These are phyloP conservation scores for Hydrophis major DNA, from an alignment of 2,797 vertebrate genomes.

Conservation along the genomic window DNA sequence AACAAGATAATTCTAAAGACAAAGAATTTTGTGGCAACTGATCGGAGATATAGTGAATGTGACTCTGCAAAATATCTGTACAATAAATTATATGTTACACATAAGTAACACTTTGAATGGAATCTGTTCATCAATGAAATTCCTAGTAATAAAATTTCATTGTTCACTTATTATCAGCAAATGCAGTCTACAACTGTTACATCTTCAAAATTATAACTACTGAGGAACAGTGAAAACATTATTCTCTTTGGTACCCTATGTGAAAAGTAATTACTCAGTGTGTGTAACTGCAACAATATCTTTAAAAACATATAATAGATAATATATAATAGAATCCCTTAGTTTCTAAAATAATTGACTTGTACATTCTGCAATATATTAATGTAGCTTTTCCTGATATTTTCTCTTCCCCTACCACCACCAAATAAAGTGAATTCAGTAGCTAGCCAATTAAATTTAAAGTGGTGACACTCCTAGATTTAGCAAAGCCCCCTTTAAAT, in stretches of 20 bases:
- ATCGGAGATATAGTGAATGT: background rate
- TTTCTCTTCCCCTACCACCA: constrained; percentile 23
- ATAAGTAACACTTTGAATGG: background rate
- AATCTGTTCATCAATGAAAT: background rate
- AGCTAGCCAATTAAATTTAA: constrained; percentile 31
- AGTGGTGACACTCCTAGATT: background rate
- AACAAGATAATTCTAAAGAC: background rate
- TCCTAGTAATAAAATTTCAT: background rate
- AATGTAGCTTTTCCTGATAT: constrained; percentile 35
- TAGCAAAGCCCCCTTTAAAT: constrained; percentile 24
- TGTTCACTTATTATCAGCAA: constrained; percentile 25
- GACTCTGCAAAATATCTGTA: background rate
- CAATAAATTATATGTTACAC: background rate
- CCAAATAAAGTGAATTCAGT: background rate
- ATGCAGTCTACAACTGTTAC: constrained; percentile 23
- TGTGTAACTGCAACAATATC: constrained; percentile 53
- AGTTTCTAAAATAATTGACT: constrained; percentile 41
- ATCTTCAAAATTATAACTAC: constrained; percentile 32
- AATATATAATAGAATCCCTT: background rate
- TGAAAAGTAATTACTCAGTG: constrained; percentile 45
- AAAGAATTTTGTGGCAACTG: background rate
- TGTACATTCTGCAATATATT: constrained; percentile 17
- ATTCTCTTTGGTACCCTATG: constrained; percentile 30
- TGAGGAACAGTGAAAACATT: constrained; percentile 34
- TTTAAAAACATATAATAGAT: constrained; percentile 3